Base-by-base conservation (phyloP, 2,888 invertebrate species). In the Orchesella flavescens region DNA sequence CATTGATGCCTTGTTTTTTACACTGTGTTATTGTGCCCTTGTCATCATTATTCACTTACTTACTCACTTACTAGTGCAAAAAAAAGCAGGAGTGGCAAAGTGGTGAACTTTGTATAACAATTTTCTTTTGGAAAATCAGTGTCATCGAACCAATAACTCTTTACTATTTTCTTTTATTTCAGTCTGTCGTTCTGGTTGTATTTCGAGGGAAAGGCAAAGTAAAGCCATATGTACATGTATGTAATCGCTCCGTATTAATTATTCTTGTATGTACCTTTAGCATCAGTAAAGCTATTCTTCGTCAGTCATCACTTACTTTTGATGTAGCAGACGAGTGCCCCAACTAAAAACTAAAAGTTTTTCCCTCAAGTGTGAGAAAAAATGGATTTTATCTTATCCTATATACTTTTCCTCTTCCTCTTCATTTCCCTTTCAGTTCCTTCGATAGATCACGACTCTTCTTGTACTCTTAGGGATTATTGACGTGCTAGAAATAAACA, bases 61-160 rank as follows among this genome's bases (percentile, higher is more conserved):
- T 59, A 82, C 23, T 82, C 75, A 83, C 76, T 76, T 59, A 73
- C 61, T 69, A 49, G 69, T 34, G 34, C 77, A 77, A 44, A 69
- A 44, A 69, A 23, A 68, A 34, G 53, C 66, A 66, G 81, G 74
- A 55, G 71, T 76, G 68, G 81, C 63, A 66, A 24, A 59, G 59
- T 17, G n/a, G 19, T 34, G 34, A 17, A 46, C 44, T 46, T 66
- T 44, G 21, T 71, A 21, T 34, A 66, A 21, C 66, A n/a, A 66
- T 76, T 55, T 73, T 55, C 17, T 21, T 66, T 76, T 59, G 9
- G 69, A 73, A 73, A 59, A 83, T 77, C 77, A 83, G 77, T 83
- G 83, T 83, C 83, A 83, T 83, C 83, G 83, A 83, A 83, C 83
- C 77, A 83, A 73, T 77, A 77, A 83, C 63, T 65, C 23, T 46